Conservation (phyloP, 2,888 invertebrate genomes). For the Dromius quadrimaculatus region DNA sequence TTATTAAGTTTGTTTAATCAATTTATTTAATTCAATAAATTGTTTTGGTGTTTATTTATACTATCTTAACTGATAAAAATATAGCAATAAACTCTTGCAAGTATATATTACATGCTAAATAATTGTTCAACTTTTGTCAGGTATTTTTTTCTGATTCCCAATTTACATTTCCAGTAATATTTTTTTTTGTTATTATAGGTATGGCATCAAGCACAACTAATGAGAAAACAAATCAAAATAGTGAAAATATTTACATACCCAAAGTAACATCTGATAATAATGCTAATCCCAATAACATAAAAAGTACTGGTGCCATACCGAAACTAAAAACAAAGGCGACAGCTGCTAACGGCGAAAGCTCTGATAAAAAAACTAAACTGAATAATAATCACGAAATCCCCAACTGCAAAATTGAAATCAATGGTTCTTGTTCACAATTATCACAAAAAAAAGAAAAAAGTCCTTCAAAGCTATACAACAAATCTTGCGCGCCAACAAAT, state of each 20-base stretch:
- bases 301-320: conserved; percentile 41
- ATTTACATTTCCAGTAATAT: too few species aligned
- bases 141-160: conserved; percentile 26
- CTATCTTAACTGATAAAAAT: background rate
- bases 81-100: conserved; percentile 11
- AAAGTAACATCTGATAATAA: conserved; percentile 48
- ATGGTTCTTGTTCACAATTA: conserved; percentile 32
- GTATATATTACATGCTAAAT: background rate
- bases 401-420: conserved; percentile 31
- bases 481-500: conserved; percentile 32
- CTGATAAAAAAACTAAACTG: conserved; percentile 21
- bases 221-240: conserved; percentile 30
- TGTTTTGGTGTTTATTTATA: conserved; percentile 2
- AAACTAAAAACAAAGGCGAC: conserved; percentile 36
- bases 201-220: conserved; percentile 48
- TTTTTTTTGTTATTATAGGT: conserved; percentile 9
- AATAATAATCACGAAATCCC: conserved; percentile 41
- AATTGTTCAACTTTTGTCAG: conserved; percentile 24
- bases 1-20: conserved; percentile 41
- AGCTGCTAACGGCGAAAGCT: conserved; percentile 29
- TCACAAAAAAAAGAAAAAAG: conserved; percentile 37
- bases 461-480: conserved; percentile 23
- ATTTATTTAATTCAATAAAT: conserved; percentile 32
- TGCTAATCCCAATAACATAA: conserved; percentile 48
- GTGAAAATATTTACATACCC: conserved; percentile 36